Evolutionary conservation across 2,797 vertebrate genomes (phyloP).

Genomic region (Sorex maritimensis): DNA sequence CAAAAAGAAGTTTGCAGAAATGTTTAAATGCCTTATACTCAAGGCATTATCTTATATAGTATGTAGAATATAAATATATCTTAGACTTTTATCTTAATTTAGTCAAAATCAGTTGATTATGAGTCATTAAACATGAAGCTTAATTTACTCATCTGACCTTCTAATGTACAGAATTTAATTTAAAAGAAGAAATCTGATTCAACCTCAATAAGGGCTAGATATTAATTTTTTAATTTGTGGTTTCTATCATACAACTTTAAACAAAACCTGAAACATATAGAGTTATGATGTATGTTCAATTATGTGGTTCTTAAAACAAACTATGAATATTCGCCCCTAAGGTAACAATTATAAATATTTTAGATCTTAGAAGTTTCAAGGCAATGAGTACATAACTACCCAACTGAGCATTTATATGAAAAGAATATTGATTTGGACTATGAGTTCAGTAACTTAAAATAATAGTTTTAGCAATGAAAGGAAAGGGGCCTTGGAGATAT

Average conservation of each 20-base stretch:
- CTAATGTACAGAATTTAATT: neutral
- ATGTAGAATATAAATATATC: constrained; percentile 24
- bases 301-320: constrained; percentile 65
- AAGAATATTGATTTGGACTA: constrained; percentile 77
- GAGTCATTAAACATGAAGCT: neutral
- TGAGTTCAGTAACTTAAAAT: constrained; percentile 79
- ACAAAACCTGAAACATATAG: constrained; percentile 45
- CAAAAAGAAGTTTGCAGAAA: neutral
- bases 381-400: constrained; percentile 45
- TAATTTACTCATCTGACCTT: constrained; percentile 20
- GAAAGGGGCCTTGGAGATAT: constrained; percentile 54
- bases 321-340: constrained; percentile 41
- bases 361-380: constrained; percentile 63
- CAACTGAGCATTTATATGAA: constrained; percentile 57
- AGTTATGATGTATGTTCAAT: constrained; percentile 59
- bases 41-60: neutral
- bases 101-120: constrained; percentile 20
- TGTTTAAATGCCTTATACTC: neutral
- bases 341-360: constrained; percentile 69
- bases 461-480: neutral
- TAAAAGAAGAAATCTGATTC: neutral
- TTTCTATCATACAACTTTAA: constrained; percentile 66
- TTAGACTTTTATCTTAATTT: constrained; percentile 14
- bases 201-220: constrained; percentile 11
- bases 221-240: neutral